phyloP scores from a whole-genome alignment of 2,797 vertebrate genomes.

The Pseudochirops corinnae region DNA sequence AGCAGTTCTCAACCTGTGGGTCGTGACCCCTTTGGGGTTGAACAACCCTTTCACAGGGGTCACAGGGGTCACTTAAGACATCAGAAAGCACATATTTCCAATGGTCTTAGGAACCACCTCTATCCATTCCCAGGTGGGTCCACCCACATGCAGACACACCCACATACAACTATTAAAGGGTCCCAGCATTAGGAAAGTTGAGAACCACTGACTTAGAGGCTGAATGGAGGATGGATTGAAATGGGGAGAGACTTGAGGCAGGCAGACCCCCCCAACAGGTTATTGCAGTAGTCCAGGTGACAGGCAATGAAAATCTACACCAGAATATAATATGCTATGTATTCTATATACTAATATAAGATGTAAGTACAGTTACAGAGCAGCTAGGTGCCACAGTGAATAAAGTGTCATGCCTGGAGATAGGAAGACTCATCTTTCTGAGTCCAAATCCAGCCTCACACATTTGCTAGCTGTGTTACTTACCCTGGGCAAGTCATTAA shows the following conservation, averaged over 20 bases:
- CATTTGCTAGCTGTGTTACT: neutral
- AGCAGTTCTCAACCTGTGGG: no score
- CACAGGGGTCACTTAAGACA: no score
- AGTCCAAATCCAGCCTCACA: neutral
- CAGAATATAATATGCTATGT: neutral
- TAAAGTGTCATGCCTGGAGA: neutral
- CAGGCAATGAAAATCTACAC: neutral
- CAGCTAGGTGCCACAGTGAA: neutral
- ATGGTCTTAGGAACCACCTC: no score
- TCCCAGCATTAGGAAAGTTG: no score
- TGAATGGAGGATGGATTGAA: neutral
- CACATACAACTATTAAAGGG: no score
- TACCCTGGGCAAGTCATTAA: neutral
- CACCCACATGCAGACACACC: no score
- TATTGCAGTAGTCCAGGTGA: neutral
- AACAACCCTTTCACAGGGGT: no score
- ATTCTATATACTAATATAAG: neutral
- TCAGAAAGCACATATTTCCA: no score
- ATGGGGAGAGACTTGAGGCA: neutral
- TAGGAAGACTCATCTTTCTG: neutral
- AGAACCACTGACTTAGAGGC: no score
- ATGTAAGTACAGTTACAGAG: neutral
- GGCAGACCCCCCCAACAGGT: neutral
- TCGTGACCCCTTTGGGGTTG: no score
- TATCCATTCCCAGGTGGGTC: no score